A percentile compares a stretch with the other conserved stretches of the same genome.
Conservation (phyloP, 2,797 vertebrate species). For the Enteromius paludinosus region DNA sequence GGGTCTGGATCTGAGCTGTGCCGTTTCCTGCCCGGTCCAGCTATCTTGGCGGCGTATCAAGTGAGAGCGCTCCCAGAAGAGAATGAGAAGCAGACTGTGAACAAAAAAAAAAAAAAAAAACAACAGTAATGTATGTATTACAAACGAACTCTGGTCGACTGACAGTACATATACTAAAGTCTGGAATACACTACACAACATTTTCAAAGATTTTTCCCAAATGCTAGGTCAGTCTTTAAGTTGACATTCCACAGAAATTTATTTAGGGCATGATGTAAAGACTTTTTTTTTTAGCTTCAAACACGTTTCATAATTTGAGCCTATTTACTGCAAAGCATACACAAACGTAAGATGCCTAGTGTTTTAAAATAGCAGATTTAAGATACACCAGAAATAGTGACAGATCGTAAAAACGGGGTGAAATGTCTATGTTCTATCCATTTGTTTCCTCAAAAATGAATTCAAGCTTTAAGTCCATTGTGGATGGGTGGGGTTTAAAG, state of each 20-base stretch:
- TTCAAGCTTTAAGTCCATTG: background rate
- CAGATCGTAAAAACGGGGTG: background rate
- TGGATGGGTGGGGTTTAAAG: background rate
- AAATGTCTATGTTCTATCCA: background rate
- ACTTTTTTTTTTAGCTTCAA: background rate
- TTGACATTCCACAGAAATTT: background rate
- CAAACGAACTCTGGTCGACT: background rate
- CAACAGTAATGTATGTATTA: conserved; percentile 41
- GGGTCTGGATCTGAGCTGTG: conserved; percentile 98
- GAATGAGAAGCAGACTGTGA: conserved; percentile 81
- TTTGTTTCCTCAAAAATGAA: background rate
- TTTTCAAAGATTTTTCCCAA: background rate
- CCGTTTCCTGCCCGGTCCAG: conserved; percentile 97
- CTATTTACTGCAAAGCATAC: background rate
- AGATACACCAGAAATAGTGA: background rate
- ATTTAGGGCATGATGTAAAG: background rate
- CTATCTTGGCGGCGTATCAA: conserved; percentile 98
- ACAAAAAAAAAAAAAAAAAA: conserved; percentile 49
- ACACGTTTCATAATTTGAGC: background rate
- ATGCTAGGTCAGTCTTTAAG: background rate
- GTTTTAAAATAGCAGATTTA: background rate
- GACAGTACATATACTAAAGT: background rate
- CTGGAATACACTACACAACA: background rate
- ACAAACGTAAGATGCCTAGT: background rate
- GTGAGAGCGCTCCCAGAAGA: conserved; percentile 87